Base-by-base conservation (phyloP, 2,888 invertebrate species). In the Horisme vitalbata region DNA sequence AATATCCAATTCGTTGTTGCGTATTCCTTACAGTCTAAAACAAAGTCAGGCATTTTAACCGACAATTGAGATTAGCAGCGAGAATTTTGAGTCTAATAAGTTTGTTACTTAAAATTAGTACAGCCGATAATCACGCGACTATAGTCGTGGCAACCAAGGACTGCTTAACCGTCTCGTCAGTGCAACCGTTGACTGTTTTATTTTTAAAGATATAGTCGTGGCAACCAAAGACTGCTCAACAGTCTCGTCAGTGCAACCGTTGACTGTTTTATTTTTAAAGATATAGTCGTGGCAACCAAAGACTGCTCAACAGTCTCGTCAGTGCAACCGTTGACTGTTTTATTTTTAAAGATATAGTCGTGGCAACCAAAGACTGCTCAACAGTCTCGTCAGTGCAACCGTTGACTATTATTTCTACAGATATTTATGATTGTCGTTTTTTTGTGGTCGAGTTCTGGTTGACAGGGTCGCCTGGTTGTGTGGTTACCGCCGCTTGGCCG, bases 401-500 rank as follows among this genome's bases (percentile, higher is more conserved):
- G n/a, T n/a, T n/a, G n/a, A n/a, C n/a, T n/a, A n/a, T n/a, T n/a
- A n/a, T n/a, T n/a, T n/a, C n/a, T n/a, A n/a, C n/a, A n/a, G n/a
- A n/a, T n/a, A n/a, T n/a, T n/a, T n/a, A n/a, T n/a, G n/a, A n/a
- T n/a, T n/a, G n/a, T n/a, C n/a, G n/a, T n/a, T 18, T 15, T 15
- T 18, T 18, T 18, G 2, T 18, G 4, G 18, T 28, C 8, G 0
- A 8, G 9, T 23, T 14, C 24, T n/a, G 23, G 35, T 51, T 41
- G 51, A 39, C 41, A 31, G 41, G 33, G 31, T 28, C 33, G 18
- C 26, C 8, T 20, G 56, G 71, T 45, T 3, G 5, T 1, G 30
- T 4, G 45, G 57, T 74, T 89, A 88, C 74, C 85, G 82, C 24
- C 75, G 75, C 53, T 69, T 78, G 46, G 71, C 58, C 9, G 67